Percentiles rank a stretch among this genome's conserved stretches.
These are phyloP conservation scores for Silurus glanis DNA, from an alignment of 2,113 vertebrate species.

Conservation along the genomic window DNA sequence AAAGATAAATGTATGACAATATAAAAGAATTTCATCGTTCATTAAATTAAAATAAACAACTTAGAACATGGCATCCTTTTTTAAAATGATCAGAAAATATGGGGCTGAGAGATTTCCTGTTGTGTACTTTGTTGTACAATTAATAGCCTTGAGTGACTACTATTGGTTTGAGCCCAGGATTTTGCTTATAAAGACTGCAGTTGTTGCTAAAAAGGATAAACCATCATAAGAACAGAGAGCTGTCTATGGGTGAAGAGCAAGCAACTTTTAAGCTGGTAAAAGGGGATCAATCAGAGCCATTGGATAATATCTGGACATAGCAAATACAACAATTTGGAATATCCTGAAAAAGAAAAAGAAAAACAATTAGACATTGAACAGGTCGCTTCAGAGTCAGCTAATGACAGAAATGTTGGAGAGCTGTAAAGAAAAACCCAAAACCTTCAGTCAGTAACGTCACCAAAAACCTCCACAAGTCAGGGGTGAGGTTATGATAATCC, in stretches of 20 bases:
- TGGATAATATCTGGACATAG: not conserved
- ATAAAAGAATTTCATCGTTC: not conserved
- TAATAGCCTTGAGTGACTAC: not conserved
- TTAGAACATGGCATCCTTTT: not conserved
- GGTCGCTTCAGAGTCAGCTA: not conserved
- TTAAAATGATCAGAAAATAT: not conserved
- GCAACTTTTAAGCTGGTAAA: not conserved
- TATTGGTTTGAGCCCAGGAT: not conserved
- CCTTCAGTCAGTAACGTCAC: not conserved
- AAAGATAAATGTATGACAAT: not conserved
- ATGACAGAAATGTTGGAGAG: not conserved
- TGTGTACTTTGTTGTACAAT: not conserved
- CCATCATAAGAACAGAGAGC: not conserved
- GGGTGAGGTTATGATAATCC: not conserved
- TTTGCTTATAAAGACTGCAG: not conserved
- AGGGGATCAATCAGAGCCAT: not conserved
- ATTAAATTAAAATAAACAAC: not conserved
- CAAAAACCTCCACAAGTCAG: not conserved
- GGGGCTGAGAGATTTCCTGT: not conserved
- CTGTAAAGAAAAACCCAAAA: not conserved
- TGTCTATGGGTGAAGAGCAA: not conserved
- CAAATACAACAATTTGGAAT: not conserved
- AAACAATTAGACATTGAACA: not conserved
- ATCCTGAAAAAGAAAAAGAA: not conserved
- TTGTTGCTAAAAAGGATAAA: not conserved